These are phyloP conservation scores for Thunnus thynnus DNA, from an alignment of 2,113 vertebrate genomes.

Conservation along the genomic window DNA sequence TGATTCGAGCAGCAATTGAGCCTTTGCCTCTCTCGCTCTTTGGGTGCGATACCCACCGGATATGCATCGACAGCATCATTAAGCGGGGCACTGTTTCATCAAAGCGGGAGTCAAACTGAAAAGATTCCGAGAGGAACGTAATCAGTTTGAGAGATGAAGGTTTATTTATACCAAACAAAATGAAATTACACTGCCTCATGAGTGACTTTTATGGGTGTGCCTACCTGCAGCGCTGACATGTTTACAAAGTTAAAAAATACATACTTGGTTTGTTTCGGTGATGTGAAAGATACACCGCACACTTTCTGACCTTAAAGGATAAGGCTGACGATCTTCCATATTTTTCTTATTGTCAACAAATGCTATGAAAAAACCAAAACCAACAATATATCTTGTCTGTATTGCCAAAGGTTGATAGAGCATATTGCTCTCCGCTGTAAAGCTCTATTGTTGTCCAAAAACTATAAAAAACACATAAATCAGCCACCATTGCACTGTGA, in stretches of 20 bases:
- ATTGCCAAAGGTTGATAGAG: not conserved
- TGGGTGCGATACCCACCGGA: slow-evolving; percentile 63
- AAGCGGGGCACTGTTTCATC: slow-evolving; percentile 80
- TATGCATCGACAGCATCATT: slow-evolving; percentile 82
- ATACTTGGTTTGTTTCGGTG: slow-evolving; percentile 34
- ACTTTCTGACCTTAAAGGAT: slow-evolving; percentile 29
- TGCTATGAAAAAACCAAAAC: not conserved
- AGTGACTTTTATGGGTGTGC: slow-evolving; percentile 75
- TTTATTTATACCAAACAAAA: slow-evolving; percentile 84
- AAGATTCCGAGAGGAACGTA: slow-evolving; percentile 75
- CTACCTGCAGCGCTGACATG: slow-evolving; percentile 76
- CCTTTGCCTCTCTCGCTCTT: slow-evolving; percentile 53
- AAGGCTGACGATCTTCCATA: not conserved
- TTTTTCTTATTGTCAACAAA: slow-evolving; percentile 36
- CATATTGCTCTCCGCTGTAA: not conserved
- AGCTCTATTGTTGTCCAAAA: not conserved
- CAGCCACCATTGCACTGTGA: not conserved
- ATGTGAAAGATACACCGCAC: slow-evolving; percentile 12
- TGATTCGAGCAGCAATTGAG: slow-evolving; percentile 53
- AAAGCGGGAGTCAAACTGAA: slow-evolving; percentile 77
- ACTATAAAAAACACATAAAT: slow-evolving; percentile 7
- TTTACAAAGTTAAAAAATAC: slow-evolving; percentile 76
- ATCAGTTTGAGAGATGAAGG: slow-evolving; percentile 79
- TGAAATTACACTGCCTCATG: slow-evolving; percentile 78
- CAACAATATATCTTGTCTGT: not conserved